These are phyloP conservation scores for Echeneis naucrates DNA, from an alignment of 2,797 vertebrate species.

Conservation along the genomic window DNA sequence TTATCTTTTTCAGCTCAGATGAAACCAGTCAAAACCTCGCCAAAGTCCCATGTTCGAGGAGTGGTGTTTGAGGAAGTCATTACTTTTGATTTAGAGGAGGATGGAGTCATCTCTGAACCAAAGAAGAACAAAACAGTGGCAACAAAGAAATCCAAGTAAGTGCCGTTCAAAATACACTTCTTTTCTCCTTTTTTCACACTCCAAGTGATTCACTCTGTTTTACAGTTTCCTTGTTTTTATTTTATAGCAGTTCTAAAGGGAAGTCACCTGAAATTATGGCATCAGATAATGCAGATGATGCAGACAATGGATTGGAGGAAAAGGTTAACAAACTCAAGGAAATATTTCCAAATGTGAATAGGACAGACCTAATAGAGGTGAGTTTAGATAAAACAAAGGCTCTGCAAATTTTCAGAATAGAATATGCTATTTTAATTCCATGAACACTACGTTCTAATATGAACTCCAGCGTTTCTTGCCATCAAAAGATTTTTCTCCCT, in stretches of 20 bases:
- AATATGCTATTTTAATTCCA: background rate
- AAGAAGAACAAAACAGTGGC: slow-evolving; percentile 40
- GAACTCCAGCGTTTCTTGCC: background rate
- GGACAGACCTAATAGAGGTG: slow-evolving; percentile 84
- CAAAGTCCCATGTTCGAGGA: slow-evolving; percentile 64
- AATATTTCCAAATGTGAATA: slow-evolving; percentile 87
- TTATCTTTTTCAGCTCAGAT: slow-evolving; percentile 47
- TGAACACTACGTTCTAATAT: background rate
- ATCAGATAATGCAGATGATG: slow-evolving; percentile 52
- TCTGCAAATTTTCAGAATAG: background rate
- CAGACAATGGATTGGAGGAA: slow-evolving; percentile 74
- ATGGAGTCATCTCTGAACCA: slow-evolving; percentile 54
- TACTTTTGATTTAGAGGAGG: slow-evolving; percentile 61
- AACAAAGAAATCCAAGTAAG: slow-evolving; percentile 64
- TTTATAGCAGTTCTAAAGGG: slow-evolving; percentile 45
- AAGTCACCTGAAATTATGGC: slow-evolving; percentile 23
- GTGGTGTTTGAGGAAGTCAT: slow-evolving; percentile 76
- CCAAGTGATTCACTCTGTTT: background rate
- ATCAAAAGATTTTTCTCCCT: background rate
- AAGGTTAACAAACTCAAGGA: slow-evolving; percentile 85
- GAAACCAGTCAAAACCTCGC: slow-evolving; percentile 49
- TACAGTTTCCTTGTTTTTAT: background rate
- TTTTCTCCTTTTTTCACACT: background rate
- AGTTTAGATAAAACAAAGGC: slow-evolving; percentile 2
- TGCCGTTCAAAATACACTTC: background rate